Conservation (phyloP, 2,113 vertebrate species). For the Pantherophis guttatus region DNA sequence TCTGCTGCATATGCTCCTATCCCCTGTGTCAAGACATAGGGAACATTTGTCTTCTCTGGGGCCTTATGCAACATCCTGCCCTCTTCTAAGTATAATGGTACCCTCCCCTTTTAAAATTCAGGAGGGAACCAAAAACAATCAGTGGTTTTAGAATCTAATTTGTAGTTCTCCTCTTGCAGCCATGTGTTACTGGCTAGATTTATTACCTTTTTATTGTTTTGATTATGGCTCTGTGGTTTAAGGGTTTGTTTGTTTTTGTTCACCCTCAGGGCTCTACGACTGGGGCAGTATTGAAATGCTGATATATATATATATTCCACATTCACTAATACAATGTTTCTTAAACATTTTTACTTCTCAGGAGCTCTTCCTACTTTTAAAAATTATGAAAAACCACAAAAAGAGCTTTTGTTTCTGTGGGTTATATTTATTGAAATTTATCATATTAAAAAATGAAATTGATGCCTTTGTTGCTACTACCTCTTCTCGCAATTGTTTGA, state of each 20-base stretch:
- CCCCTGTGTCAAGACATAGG: background rate
- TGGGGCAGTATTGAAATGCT: background rate
- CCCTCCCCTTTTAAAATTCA: background rate
- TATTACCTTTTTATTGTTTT: background rate
- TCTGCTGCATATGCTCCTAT: background rate
- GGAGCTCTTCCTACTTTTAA: background rate
- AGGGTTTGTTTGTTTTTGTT: background rate
- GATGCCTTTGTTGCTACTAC: background rate
- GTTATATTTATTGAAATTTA: background rate
- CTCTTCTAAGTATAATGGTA: background rate
- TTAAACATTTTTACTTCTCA: background rate
- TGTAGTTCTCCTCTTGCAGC: background rate
- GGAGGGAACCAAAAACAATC: background rate
- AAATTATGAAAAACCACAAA: background rate
- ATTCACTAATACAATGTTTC: background rate
- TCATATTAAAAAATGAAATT: background rate
- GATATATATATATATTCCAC: background rate
- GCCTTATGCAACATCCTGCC: background rate
- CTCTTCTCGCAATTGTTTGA: background rate
- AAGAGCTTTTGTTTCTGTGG: background rate
- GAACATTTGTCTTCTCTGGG: background rate
- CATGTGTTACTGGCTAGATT: background rate
- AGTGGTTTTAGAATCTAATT: background rate
- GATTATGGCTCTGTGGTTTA: background rate
- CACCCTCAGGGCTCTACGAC: background rate